Base-by-base conservation (phyloP, 2,797 vertebrate genomes). In the Remorina albescens region DNA sequence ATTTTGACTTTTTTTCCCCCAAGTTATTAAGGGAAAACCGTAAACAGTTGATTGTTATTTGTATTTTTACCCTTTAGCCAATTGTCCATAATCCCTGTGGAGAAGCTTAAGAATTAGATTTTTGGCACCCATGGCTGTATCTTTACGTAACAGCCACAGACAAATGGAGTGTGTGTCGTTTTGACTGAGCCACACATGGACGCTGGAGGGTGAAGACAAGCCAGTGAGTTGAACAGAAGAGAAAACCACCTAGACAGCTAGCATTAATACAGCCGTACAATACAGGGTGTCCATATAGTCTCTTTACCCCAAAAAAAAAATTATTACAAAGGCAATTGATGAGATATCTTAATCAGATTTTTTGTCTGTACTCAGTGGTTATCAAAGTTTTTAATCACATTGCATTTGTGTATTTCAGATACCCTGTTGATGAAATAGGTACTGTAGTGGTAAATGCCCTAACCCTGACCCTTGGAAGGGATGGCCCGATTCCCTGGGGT, bases 1-100 rank as follows among this genome's bases (percentile, higher is more conserved):
- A 82, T 86, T 90, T 89, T 80, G 7, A 0, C 13, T 76, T 75
- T 47, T 81, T 44, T 80, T 80, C 78, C 59, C 42, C 59, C 42
- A 67, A 78, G 68, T 84, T 88, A 90, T 88, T 85, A 87, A 74
- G 39, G 58, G 19, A 67, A 88, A 92, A 89, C 36, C 62, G 34
- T 86, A 84, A 92, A 91, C 81, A 88, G 81, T 59, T 89, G 85
- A 89, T 89, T 84, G 85, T 89, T 86, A 80, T 91, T 88, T 88
- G 68, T 80, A 76, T 84, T 87, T 76, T 30, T 71, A 54, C 55
- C 67, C 73, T 73, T 79, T 70, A 85, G 80, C 87, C 84, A 91
- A 89, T 88, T 91, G 87, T 88, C 73, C 76, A 11, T 93, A 90
- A 92, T 93, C 89, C 86, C 72, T 65, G 75, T 64, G 76, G 82